Base-by-base conservation (phyloP, 2,888 invertebrate species). In the Geophilus truncorum region DNA sequence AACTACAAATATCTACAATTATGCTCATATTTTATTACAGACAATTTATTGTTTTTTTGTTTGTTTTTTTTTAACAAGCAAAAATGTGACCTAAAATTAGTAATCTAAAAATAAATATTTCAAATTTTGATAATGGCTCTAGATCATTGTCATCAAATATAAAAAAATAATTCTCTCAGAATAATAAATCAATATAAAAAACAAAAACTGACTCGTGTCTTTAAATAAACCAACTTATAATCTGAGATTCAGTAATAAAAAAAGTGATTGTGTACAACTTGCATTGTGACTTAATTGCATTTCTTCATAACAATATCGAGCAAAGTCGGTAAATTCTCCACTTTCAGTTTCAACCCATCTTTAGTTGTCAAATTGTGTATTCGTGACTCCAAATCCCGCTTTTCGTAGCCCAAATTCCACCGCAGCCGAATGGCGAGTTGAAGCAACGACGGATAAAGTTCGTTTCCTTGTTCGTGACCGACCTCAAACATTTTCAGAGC, bases 331-430 rank as follows among this genome's bases (percentile, higher is more conserved):
- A 83, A 82, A 57, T 82, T 83, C 36, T 84, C 83, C 30, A 80
- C 82, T 34, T 82, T 82, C 12, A 82, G 45, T 6, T 18, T 45
- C 5, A 45, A n/a, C 9, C 84, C 83, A 7, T 82, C 36, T 28
- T 28, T 78, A 28, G 81, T 80, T n/a, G 86, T 78, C 75, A 85
- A 79, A 32, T 81, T 83, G 30, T 84, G 81, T 21, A 85, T 81
- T 80, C 82, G 83, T 70, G 80, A 83, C 80, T 87, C 87, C 28
- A 87, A 82, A 15, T 85, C 84, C 18, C 83, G 83, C 80, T 87
- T 87, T 76, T 86, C 86, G 79, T 85, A 85, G 0, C 86, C 87
- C 15, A 86, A 83, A 32, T 28, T 80, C 80, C 81, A 78, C 7
- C 81, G 21, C 45, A 80, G 57, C 9, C 79, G 57, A 1, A 75